Conservation (phyloP, 1,140 invertebrate genomes). For the Nebria ingens region DNA sequence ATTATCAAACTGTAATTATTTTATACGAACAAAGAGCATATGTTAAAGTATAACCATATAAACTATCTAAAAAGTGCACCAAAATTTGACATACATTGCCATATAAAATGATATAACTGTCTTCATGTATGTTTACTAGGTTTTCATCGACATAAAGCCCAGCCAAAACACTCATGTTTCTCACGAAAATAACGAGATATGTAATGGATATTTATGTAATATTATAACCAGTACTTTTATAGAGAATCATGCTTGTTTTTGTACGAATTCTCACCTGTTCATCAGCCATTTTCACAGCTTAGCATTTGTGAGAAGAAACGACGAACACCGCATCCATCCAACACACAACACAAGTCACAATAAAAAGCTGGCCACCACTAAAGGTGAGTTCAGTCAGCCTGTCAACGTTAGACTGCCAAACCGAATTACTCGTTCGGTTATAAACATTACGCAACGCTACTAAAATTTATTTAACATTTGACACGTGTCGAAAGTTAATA, state of each 20-base stretch:
- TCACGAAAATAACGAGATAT: background rate
- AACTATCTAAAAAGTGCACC: background rate
- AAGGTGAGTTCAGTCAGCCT: background rate
- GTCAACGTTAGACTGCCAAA: too few relatives aligned
- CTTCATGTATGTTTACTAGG: conserved; percentile 6
- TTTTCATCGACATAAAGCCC: conserved; percentile 15
- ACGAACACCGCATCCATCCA: conserved; percentile 2
- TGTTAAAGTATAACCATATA: background rate
- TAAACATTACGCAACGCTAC: too few relatives aligned
- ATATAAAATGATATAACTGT: conserved; percentile 15
- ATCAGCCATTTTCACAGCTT: conserved; percentile 46
- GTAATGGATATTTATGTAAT: conserved; percentile 27
- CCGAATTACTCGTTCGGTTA: too few relatives aligned
- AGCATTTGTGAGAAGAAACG: conserved; percentile 30
- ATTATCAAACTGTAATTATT: conserved; percentile 10
- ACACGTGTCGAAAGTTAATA: too few relatives aligned
- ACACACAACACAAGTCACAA: conserved; percentile 8
- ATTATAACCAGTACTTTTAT: conserved; percentile 8
- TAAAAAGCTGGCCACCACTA: background rate
- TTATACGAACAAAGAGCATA: background rate
- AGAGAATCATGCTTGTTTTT: conserved; percentile 12
- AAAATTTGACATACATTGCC: conserved; percentile 12
- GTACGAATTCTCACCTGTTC: conserved; percentile 41
- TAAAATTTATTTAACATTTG: too few relatives aligned
- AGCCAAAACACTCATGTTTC: conserved; percentile 9